Evolutionary conservation across 23 tunicate genomes (phyloP).

Genomic region (Diplosoma virens): DNA sequence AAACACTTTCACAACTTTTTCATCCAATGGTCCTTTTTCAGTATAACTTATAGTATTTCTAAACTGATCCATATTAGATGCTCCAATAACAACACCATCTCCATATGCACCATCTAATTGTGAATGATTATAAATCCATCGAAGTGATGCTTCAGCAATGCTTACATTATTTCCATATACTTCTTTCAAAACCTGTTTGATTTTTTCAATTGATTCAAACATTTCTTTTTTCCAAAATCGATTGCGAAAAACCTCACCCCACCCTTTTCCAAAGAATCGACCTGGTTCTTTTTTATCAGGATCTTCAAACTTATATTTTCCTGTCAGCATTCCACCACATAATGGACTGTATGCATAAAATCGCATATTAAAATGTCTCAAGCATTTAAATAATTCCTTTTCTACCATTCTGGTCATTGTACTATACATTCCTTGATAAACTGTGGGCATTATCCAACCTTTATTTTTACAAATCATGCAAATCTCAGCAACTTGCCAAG

Average conservation of each 20-base stretch:
- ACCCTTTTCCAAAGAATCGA: slow-evolving; percentile 68
- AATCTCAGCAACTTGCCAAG: slow-evolving; percentile 90
- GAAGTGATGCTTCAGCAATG: slow-evolving; percentile 70
- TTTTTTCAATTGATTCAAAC: slow-evolving; percentile 65
- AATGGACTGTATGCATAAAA: slow-evolving; percentile 90
- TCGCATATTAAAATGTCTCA: slow-evolving; percentile 57
- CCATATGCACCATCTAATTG: slow-evolving; percentile 51
- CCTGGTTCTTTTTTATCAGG: slow-evolving; percentile 63
- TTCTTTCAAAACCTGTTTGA: slow-evolving; percentile 24
- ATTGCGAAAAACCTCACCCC: slow-evolving; percentile 48
- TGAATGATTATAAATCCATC: slow-evolving; percentile 94
- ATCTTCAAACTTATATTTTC: slow-evolving; percentile 89
- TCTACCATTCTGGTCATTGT: slow-evolving; percentile 78
- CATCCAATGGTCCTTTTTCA: slow-evolving; percentile 57
- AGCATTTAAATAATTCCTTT: slow-evolving; percentile 80
- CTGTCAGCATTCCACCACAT: slow-evolving; percentile 88
- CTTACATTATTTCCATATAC: slow-evolving; percentile 61
- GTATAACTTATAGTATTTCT: slow-evolving; percentile 44
- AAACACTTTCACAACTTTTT: slow-evolving; percentile 49
- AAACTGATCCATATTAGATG: slow-evolving; percentile 52
- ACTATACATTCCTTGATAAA: slow-evolving; percentile 96
- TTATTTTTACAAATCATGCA: slow-evolving; percentile 70
- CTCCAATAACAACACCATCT: slow-evolving; percentile 88
- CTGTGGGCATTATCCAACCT: slow-evolving; percentile 78
- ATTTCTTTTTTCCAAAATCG: slow-evolving; percentile 72